Evolutionary conservation across 1,140 invertebrate species (phyloP).

Genomic region (Trissolcus basalis): DNA sequence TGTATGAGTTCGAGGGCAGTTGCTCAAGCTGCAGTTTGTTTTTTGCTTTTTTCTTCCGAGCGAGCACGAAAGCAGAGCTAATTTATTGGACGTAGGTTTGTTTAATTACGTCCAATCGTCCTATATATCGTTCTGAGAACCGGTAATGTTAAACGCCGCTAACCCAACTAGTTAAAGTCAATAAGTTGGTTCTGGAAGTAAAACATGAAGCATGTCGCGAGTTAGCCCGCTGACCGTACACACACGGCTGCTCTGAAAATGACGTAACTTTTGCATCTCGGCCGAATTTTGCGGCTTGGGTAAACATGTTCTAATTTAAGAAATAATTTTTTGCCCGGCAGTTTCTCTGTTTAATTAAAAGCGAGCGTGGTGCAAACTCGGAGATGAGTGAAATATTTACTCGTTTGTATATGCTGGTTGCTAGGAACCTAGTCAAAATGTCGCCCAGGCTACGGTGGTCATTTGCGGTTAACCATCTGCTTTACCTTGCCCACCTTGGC

Average conservation of each 20-base stretch:
- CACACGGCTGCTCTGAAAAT: background rate
- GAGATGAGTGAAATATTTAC: conserved; percentile 43
- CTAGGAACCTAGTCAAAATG: conserved; percentile 56
- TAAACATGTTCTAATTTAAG: conserved; percentile 5
- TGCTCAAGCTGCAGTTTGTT: no score
- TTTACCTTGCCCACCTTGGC: conserved; percentile 54
- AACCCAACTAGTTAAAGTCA: conserved; percentile 23
- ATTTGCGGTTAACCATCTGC: conserved; percentile 59
- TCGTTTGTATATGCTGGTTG: conserved; percentile 32
- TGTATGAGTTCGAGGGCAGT: no score
- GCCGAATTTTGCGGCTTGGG: background rate
- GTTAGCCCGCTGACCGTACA: background rate
- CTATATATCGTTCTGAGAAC: conserved; percentile 32
- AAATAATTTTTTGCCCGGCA: background rate
- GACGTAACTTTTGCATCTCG: conserved; percentile 4
- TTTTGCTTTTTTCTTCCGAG: no score
- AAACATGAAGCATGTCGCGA: conserved; percentile 12
- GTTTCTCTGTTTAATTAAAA: conserved; percentile 34
- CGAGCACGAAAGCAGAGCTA: no score
- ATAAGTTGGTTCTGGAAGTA: conserved; percentile 29
- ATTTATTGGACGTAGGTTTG: no score
- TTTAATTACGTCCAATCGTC: conserved; percentile 30
- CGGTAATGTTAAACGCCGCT: conserved; percentile 23
- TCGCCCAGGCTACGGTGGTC: conserved; percentile 57
- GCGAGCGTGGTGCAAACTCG: conserved; percentile 19